Percentiles rank a stretch among this genome's conserved stretches.
Conservation (phyloP, 2,797 vertebrate species). For the Smutsia temminckii region DNA sequence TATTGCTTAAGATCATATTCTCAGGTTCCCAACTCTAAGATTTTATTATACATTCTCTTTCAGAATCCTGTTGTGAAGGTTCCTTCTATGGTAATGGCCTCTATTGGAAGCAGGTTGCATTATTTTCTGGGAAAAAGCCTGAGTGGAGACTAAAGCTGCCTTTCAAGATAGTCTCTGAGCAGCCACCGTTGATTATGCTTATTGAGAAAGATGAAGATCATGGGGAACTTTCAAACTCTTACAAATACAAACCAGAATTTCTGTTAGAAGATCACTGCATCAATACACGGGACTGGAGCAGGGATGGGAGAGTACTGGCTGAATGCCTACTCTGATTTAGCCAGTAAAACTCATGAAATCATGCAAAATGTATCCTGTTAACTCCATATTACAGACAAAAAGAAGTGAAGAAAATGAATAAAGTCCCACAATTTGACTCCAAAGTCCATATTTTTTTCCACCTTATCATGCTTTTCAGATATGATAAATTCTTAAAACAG, state of each 20-base stretch:
- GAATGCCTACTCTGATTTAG: not conserved
- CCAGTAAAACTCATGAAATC: not conserved
- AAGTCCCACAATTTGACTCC: not conserved
- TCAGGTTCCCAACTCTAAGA: not conserved
- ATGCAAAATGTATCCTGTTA: not conserved
- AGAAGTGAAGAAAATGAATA: conserved; percentile 32
- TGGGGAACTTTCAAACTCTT: not conserved
- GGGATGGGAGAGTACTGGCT: not conserved
- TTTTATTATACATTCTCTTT: not conserved
- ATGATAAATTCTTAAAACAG: not conserved
- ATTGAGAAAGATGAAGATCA: not conserved
- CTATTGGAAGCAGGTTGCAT: not conserved
- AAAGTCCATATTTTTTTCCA: not conserved
- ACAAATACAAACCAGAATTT: not conserved
- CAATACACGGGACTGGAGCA: not conserved
- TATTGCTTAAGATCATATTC: not conserved
- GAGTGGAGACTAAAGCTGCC: not conserved
- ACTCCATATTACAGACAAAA: not conserved
- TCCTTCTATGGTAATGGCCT: not conserved
- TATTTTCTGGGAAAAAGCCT: not conserved
- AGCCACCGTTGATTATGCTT: not conserved
- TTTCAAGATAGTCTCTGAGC: not conserved
- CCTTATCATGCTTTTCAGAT: not conserved
- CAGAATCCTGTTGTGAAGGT: not conserved
- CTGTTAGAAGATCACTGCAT: not conserved